Conservation (phyloP, 2,113 vertebrate genomes). For the Hymenochirus boettgeri region DNA sequence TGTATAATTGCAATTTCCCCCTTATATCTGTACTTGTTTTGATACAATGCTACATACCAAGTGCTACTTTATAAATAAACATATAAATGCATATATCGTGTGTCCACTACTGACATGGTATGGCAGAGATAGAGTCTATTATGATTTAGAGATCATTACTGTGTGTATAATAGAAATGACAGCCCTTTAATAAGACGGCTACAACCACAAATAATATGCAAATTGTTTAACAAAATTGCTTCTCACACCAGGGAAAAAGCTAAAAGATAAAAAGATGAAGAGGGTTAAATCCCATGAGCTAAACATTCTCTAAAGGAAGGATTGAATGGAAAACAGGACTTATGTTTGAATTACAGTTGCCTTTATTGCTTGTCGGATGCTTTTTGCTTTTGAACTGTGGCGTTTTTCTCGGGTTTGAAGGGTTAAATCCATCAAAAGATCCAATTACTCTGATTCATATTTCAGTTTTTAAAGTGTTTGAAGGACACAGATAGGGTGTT, state of each 20-base stretch:
- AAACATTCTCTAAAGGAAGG: not conserved
- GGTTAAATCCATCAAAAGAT: conserved; percentile 33
- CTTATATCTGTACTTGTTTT: no score
- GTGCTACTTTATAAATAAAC: no score
- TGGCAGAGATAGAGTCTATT: no score
- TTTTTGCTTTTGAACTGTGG: not conserved
- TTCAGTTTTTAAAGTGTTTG: conserved; percentile 8
- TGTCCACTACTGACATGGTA: no score
- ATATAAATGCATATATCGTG: no score
- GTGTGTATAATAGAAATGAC: not conserved
- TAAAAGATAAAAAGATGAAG: conserved; percentile 6
- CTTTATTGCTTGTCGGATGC: not conserved
- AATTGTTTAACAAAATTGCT: not conserved
- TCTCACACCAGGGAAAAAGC: not conserved
- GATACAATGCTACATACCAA: no score
- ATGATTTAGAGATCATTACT: no score
- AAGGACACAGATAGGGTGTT: conserved; percentile 30
- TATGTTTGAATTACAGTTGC: not conserved
- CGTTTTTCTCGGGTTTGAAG: not conserved
- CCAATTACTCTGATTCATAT: conserved; percentile 28
- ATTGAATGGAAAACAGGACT: conserved; percentile 3
- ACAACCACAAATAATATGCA: not conserved
- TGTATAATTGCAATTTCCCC: no score
- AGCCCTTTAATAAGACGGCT: not conserved
- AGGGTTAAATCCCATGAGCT: not conserved